Conservation (phyloP, 2,113 vertebrate genomes). For the Sapajus apella region DNA sequence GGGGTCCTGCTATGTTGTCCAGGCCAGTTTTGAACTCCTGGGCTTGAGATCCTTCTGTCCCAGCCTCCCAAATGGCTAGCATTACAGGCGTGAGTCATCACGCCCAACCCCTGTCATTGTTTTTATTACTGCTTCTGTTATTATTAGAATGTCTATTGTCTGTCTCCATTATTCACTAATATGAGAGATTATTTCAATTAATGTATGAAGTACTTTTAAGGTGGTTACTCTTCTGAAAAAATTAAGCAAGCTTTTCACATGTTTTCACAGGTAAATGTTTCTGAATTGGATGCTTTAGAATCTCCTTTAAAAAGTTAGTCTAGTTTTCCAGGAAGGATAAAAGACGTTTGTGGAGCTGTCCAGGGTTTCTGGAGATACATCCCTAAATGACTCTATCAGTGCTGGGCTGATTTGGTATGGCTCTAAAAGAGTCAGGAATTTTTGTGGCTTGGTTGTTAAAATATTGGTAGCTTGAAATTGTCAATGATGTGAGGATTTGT, state of each 20-base stretch:
- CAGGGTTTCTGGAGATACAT: neutral
- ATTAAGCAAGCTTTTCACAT: neutral
- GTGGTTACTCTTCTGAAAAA: constrained; percentile 9
- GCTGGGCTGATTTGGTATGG: neutral
- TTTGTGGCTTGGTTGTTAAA: neutral
- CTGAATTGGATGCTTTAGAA: neutral
- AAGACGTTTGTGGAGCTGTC: neutral
- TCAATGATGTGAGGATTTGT: neutral
- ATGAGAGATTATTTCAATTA: neutral
- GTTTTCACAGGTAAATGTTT: constrained; percentile 8
- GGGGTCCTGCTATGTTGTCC: too few species aligned
- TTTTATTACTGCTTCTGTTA: neutral
- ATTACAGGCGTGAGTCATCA: too few species aligned
- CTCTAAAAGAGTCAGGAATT: neutral
- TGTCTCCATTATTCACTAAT: neutral
- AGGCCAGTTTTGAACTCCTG: too few species aligned
- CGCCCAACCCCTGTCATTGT: neutral
- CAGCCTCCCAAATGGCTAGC: too few species aligned
- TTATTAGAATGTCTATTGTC: neutral
- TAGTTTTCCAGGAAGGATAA: neutral
- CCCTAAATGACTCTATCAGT: neutral
- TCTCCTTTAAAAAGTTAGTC: neutral
- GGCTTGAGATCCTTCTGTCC: too few species aligned
- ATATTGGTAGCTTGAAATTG: neutral
- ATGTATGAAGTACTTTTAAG: neutral